These are phyloP conservation scores for Exocentrus adspersus DNA, from an alignment of 2,888 invertebrate genomes.

Conservation along the genomic window DNA sequence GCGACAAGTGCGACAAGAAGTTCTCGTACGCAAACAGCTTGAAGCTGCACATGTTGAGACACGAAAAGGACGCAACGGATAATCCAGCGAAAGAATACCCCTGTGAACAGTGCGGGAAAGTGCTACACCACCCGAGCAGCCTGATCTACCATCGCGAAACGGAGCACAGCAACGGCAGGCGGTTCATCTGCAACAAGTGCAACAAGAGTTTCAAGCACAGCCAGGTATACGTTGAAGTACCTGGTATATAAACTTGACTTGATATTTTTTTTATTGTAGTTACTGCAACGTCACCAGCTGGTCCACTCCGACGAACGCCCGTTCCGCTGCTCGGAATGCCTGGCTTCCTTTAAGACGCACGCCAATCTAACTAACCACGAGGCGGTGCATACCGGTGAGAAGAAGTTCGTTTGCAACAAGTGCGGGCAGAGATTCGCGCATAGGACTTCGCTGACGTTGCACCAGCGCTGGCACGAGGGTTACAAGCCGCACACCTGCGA, in stretches of 20 bases:
- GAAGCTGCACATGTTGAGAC: constrained; percentile 67
- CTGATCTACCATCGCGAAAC: constrained; percentile 80
- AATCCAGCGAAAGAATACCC: constrained; percentile 61
- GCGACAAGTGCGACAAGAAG: constrained; percentile 68
- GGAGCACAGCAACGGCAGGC: constrained; percentile 58
- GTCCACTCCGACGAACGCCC: constrained; percentile 79
- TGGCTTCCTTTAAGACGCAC: constrained; percentile 75
- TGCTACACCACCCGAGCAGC: constrained; percentile 77
- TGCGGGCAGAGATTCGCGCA: constrained; percentile 81
- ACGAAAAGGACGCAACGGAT: constrained; percentile 60
- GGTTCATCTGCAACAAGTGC: constrained; percentile 67
- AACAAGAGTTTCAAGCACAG: constrained; percentile 80
- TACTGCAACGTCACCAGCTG: constrained; percentile 80
- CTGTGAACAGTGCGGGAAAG: constrained; percentile 66
- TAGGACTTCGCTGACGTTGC: constrained; percentile 80
- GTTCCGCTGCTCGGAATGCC: constrained; percentile 70
- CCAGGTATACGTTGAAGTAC: constrained; percentile 64
- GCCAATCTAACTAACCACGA: constrained; percentile 79
- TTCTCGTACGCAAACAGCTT: constrained; percentile 73
- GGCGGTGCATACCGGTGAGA: constrained; percentile 76
- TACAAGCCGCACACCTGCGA: constrained; percentile 75
- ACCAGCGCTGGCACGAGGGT: constrained; percentile 77
- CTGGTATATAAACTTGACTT: too few relatives aligned
- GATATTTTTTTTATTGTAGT: constrained; percentile 37
- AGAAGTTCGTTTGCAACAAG: constrained; percentile 67